Conservation (phyloP, 2,113 vertebrate genomes). For the Ciconia stormi region DNA sequence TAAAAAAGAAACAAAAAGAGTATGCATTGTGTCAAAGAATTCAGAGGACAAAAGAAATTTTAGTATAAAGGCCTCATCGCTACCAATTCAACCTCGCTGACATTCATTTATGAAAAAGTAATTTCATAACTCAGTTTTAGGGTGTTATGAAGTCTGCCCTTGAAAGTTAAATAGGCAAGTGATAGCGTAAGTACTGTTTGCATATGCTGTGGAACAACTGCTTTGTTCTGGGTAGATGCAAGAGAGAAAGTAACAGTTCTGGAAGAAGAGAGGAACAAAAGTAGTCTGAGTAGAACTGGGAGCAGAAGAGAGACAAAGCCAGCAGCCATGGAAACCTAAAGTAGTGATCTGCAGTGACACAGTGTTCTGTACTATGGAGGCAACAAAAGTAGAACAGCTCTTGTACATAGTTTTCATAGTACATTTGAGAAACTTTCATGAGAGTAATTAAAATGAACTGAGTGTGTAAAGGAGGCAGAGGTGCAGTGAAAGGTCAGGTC, state of each 20-base stretch:
- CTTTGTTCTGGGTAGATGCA: not conserved
- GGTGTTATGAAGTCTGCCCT: not conserved
- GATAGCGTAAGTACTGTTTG: not conserved
- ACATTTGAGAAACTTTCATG: not conserved
- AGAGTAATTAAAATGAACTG: not conserved
- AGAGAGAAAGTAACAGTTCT: not conserved
- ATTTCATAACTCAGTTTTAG: not conserved
- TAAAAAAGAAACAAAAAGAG: not conserved
- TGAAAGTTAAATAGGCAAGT: not conserved
- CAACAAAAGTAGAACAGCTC: not conserved
- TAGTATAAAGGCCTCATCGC: not conserved
- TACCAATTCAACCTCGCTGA: not conserved
- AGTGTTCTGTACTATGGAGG: not conserved
- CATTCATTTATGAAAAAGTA: not conserved
- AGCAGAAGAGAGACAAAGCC: not conserved
- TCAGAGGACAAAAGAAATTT: not conserved
- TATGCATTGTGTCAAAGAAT: not conserved
- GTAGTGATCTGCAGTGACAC: not conserved
- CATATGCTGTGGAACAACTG: not conserved
- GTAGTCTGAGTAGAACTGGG: not conserved
- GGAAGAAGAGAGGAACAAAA: not conserved
- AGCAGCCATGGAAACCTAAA: not conserved
- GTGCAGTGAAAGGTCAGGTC: not conserved
- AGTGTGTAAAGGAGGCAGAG: not conserved
- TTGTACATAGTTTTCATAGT: not conserved